phyloP scores from a whole-genome alignment of 2,113 vertebrate species.

The Naja naja region DNA sequence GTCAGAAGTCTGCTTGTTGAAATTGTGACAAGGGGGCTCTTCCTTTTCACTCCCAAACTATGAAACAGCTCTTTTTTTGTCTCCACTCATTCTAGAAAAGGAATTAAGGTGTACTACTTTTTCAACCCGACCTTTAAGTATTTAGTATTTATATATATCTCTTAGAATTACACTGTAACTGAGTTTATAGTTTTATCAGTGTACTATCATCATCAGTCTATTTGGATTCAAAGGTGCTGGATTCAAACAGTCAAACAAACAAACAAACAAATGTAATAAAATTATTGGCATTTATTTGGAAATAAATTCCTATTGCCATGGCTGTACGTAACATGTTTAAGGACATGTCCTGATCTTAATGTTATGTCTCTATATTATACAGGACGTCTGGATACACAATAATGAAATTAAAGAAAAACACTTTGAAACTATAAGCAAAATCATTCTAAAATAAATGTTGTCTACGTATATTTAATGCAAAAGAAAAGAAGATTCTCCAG shows the following conservation, averaged over 20 bases:
- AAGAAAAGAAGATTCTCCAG: background rate
- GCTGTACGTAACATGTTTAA: background rate
- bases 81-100: background rate
- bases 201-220: background rate
- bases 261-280: background rate
- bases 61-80: background rate
- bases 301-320: background rate
- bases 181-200: background rate
- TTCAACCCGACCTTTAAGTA: background rate
- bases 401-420: background rate
- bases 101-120: background rate
- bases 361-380: background rate
- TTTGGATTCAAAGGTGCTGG: background rate
- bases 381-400: background rate
- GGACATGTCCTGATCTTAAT: background rate
- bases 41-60: background rate
- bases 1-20: background rate
- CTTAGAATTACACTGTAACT: background rate
- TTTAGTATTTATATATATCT: background rate
- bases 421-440: background rate
- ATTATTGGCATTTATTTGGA: background rate
- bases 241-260: background rate
- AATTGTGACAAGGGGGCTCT: background rate
- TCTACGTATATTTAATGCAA: background rate
- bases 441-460: background rate